Evolutionary conservation across 1,140 invertebrate species (phyloP).

Genomic region (Carposina sasakii): DNA sequence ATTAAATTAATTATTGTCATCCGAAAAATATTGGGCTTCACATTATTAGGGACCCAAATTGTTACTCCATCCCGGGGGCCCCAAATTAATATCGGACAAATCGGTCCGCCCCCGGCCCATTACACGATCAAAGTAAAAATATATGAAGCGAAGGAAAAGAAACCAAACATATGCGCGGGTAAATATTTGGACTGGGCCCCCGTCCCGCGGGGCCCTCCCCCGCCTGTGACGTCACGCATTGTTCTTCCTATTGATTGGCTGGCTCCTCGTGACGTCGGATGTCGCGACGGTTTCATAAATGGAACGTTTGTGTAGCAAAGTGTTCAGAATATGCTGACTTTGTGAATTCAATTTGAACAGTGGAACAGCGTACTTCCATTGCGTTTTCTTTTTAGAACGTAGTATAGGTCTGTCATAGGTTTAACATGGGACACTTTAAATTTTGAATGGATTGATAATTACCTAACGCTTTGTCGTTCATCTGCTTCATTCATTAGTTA

Average conservation of each 20-base stretch:
- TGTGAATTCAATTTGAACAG: too few species aligned
- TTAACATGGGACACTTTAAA: too few species aligned
- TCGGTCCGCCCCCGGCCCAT: slow-evolving; percentile 49
- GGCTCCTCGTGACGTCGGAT: slow-evolving; percentile 49
- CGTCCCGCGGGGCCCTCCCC: slow-evolving; percentile 21
- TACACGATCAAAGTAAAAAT: slow-evolving; percentile 64
- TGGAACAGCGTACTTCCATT: too few species aligned
- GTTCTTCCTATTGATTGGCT: slow-evolving; percentile 66
- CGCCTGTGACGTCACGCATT: slow-evolving; percentile 60
- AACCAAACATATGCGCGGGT: slow-evolving; percentile 64
- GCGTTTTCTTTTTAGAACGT: too few species aligned
- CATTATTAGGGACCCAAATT: slow-evolving; percentile 20
- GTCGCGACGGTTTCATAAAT: slow-evolving; percentile 48
- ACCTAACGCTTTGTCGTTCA: too few species aligned
- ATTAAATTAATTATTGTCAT: too few species aligned
- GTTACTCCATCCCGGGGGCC: slow-evolving; percentile 25
- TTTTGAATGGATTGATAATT: too few species aligned
- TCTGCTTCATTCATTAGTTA: too few species aligned
- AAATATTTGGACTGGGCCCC: slow-evolving; percentile 58
- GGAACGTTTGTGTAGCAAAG: too few species aligned
- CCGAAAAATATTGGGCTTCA: too few species aligned
- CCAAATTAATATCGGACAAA: slow-evolving; percentile 61
- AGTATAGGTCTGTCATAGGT: too few species aligned
- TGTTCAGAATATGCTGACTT: too few species aligned
- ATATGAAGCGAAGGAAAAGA: slow-evolving; percentile 67